A percentile compares a stretch with the other conserved stretches of the same genome.
phyloP scores from a whole-genome alignment of 2,113 vertebrate genomes.

The Corythornis vintsioides region DNA sequence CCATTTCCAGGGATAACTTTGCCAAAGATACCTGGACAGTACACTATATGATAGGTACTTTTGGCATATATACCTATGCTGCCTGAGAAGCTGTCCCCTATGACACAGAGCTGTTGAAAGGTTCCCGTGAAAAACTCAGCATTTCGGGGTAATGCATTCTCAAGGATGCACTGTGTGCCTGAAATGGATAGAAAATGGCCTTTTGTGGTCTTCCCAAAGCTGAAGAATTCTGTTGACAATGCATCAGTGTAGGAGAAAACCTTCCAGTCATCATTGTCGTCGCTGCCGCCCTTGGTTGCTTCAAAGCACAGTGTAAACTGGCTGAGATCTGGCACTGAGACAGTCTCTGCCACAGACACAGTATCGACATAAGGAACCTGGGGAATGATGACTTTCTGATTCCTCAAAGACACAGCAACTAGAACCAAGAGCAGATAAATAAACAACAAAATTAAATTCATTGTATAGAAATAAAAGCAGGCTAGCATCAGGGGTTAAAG shows the following conservation, averaged over 20 bases:
- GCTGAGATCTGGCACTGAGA: constrained; percentile 80
- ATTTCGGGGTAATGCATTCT: constrained; percentile 57
- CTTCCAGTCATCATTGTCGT: constrained; percentile 77
- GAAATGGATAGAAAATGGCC: constrained; percentile 70
- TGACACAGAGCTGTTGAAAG: constrained; percentile 84
- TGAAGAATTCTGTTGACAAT: constrained; percentile 56
- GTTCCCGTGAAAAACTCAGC: constrained; percentile 76
- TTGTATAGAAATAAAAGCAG: neutral
- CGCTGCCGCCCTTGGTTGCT: constrained; percentile 70
- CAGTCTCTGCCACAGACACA: constrained; percentile 69
- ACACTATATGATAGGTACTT: constrained; percentile 55
- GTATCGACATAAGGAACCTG: constrained; percentile 47
- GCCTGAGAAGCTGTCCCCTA: constrained; percentile 77
- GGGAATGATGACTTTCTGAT: constrained; percentile 88
- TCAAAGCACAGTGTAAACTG: constrained; percentile 92
- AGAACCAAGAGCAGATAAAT: constrained; percentile 31
- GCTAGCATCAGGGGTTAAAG: neutral
- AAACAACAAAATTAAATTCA: neutral
- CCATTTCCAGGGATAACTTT: constrained; percentile 76
- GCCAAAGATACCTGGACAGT: constrained; percentile 68
- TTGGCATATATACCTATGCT: constrained; percentile 72
- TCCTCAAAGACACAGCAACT: constrained; percentile 94
- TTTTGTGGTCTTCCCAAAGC: constrained; percentile 72
- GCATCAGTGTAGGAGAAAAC: constrained; percentile 82
- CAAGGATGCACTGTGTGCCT: constrained; percentile 75